A percentile compares a stretch with the other conserved stretches of the same genome.
These are phyloP conservation scores for Nephrotoma appendiculata DNA, from an alignment of 2,888 invertebrate genomes.

Conservation along the genomic window DNA sequence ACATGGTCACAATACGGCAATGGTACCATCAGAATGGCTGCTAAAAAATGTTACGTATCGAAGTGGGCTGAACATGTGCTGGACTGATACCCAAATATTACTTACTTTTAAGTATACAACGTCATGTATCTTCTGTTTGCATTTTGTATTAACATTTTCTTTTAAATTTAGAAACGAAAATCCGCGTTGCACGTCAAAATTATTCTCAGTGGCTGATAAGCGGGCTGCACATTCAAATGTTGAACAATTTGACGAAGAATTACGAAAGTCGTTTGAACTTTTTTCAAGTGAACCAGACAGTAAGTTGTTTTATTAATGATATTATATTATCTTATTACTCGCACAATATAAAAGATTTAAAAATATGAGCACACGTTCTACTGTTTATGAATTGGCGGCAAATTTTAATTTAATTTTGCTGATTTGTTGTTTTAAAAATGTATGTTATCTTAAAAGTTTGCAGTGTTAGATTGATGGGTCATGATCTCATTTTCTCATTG, in stretches of 20 bases:
- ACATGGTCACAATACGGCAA: constrained; percentile 41
- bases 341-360: too few relatives aligned
- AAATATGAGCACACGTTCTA: too few relatives aligned
- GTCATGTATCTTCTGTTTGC: not conserved
- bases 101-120: constrained; percentile 16
- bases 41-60: constrained; percentile 38
- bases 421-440: too few relatives aligned
- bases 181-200: not conserved
- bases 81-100: constrained; percentile 25
- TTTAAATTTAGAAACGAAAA: not conserved
- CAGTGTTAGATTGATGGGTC: too few relatives aligned
- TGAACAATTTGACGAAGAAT: constrained; percentile 35
- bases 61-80: constrained; percentile 24
- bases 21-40: constrained; percentile 37
- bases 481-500: too few relatives aligned
- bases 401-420: too few relatives aligned
- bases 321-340: too few relatives aligned
- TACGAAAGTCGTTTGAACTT: constrained; percentile 43
- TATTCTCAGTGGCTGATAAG: constrained; percentile 20
- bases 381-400: too few relatives aligned
- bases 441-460: too few relatives aligned
- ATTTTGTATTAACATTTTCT: not conserved
- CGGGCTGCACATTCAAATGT: constrained; percentile 29
- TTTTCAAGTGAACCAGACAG: constrained; percentile 36
- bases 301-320: constrained; percentile 10